A percentile compares a stretch with the other conserved stretches of the same genome.
Evolutionary conservation across 2,113 vertebrate species (phyloP).

Genomic region (Clarias batrachus): DNA sequence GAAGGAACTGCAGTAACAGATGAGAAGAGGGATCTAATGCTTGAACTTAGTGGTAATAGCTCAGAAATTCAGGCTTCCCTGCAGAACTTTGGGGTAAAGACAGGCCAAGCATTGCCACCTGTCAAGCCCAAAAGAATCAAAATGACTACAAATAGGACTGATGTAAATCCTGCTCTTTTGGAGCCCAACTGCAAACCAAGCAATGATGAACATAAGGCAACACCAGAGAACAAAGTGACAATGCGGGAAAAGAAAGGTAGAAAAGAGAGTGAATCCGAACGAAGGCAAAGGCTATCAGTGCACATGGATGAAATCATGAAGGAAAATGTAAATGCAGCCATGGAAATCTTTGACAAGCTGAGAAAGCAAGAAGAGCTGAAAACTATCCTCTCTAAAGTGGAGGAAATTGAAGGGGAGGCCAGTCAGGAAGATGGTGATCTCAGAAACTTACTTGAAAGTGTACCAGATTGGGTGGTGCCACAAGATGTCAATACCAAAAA

Average conservation of each 20-base stretch:
- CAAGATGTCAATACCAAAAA: constrained; percentile 55
- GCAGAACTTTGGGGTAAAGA: constrained; percentile 64
- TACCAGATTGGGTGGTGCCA: constrained; percentile 77
- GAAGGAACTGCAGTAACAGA: constrained; percentile 18
- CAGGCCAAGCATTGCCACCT: constrained; percentile 54
- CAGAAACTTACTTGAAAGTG: constrained; percentile 79
- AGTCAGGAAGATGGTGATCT: constrained; percentile 75
- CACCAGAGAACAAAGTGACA: constrained; percentile 62
- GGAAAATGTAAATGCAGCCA: constrained; percentile 77
- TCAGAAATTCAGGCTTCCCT: constrained; percentile 57
- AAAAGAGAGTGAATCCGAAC: constrained; percentile 80
- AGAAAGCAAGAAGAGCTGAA: constrained; percentile 82
- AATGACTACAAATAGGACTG: constrained; percentile 48
- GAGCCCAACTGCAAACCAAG: constrained; percentile 19
- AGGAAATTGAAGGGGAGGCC: constrained; percentile 83
- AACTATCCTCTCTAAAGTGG: constrained; percentile 79
- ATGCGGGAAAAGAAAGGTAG: constrained; percentile 76
- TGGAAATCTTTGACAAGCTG: constrained; percentile 83
- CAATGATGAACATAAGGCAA: not conserved
- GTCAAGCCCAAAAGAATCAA: constrained; percentile 69
- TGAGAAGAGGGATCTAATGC: constrained; percentile 33
- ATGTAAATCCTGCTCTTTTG: constrained; percentile 5
- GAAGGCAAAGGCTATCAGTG: constrained; percentile 80
- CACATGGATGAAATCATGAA: constrained; percentile 89
- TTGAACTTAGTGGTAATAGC: constrained; percentile 46